phyloP scores from a whole-genome alignment of 2,113 vertebrate species.

The Lasiurus cinereus region DNA sequence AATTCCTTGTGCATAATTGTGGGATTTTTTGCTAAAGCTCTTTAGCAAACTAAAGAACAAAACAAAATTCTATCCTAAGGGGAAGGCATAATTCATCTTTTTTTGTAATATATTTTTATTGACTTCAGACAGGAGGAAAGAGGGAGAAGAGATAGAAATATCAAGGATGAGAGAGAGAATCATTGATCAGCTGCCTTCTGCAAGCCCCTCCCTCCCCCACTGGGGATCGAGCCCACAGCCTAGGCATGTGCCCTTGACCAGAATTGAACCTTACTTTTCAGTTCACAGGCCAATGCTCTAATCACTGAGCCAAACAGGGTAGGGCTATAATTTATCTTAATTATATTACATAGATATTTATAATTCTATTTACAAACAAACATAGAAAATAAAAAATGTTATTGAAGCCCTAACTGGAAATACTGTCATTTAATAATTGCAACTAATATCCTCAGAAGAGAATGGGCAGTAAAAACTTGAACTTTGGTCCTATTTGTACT shows the following conservation, averaged over 20 bases:
- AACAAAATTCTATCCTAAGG: background rate
- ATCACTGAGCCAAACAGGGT: too few species aligned
- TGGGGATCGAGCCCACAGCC: too few species aligned
- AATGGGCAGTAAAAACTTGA: background rate
- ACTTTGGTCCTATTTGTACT: background rate
- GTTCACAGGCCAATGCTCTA: too few species aligned
- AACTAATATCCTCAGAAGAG: background rate
- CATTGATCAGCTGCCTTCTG: too few species aligned
- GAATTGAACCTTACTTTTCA: too few species aligned
- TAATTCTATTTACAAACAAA: conserved; percentile 10
- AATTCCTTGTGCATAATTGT: background rate
- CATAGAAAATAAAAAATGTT: background rate
- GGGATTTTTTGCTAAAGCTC: background rate
- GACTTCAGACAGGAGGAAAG: too few species aligned
- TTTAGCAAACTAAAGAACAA: conserved; percentile 16
- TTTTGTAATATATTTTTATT: too few species aligned
- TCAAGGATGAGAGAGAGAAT: too few species aligned
- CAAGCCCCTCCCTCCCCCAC: too few species aligned
- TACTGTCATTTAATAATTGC: background rate
- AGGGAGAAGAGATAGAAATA: too few species aligned
- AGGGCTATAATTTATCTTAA: background rate
- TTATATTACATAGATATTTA: background rate
- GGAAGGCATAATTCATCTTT: background rate
- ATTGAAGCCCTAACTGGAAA: background rate
- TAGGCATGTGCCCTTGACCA: too few species aligned